These are phyloP conservation scores for Calidris pugnax DNA, from an alignment of 2,113 vertebrate species.

Conservation along the genomic window DNA sequence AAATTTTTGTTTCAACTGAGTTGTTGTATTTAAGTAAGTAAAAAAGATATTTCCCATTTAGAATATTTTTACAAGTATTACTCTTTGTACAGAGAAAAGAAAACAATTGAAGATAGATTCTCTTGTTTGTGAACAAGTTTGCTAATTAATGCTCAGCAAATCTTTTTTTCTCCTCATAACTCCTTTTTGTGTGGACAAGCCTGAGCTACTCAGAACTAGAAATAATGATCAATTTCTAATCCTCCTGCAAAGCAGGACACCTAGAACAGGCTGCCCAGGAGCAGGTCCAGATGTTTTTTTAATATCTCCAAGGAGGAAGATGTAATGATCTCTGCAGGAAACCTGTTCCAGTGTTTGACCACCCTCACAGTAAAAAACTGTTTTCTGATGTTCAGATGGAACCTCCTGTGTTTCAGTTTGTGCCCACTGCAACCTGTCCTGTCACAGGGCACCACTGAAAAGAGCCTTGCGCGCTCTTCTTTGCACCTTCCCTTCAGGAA, in stretches of 20 bases:
- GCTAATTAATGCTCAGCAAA: background rate
- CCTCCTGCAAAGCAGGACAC: background rate
- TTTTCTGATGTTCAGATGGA: background rate
- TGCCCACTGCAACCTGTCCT: background rate
- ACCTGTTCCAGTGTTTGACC: background rate
- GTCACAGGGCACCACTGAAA: background rate
- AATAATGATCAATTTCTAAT: background rate
- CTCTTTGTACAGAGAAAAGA: background rate
- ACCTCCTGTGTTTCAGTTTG: background rate
- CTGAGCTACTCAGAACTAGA: background rate
- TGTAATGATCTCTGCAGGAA: background rate
- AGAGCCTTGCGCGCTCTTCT: background rate
- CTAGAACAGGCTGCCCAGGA: background rate
- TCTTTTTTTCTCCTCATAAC: background rate
- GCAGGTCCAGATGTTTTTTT: background rate
- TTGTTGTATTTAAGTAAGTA: background rate
- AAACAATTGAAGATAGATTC: background rate
- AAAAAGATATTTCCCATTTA: background rate
- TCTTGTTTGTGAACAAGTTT: background rate
- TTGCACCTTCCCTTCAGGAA: background rate
- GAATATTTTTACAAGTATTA: background rate
- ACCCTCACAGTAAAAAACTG: background rate
- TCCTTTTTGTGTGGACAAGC: background rate
- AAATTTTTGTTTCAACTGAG: background rate
- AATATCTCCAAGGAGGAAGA: background rate